These are phyloP conservation scores for Tetrax tetrax DNA, from an alignment of 2,113 vertebrate genomes.

Conservation along the genomic window DNA sequence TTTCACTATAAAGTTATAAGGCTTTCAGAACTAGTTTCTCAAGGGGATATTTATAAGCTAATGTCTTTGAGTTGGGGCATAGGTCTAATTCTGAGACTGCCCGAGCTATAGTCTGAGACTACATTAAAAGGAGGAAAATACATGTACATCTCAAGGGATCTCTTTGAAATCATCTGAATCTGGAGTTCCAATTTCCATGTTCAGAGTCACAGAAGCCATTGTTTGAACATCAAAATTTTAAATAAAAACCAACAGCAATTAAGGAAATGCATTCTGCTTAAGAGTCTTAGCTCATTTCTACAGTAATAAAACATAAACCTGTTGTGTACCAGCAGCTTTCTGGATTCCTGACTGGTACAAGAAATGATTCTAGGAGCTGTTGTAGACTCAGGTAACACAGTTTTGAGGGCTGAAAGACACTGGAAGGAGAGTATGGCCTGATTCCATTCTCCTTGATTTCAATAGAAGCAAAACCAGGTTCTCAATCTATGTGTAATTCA, in stretches of 20 bases:
- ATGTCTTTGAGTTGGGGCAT: not conserved
- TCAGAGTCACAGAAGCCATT: not conserved
- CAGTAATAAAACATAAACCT: not conserved
- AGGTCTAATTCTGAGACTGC: not conserved
- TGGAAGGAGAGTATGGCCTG: not conserved
- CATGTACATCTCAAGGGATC: fast-evolving
- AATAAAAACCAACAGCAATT: not conserved
- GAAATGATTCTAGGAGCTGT: not conserved
- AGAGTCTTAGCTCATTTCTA: not conserved
- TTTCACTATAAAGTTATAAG: not conserved
- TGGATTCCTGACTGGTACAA: not conserved
- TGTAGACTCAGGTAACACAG: not conserved
- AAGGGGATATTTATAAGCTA: not conserved
- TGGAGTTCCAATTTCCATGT: not conserved
- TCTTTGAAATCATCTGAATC: not conserved
- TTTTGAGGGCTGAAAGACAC: not conserved
- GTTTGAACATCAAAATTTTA: not conserved
- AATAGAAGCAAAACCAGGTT: constrained; percentile 35
- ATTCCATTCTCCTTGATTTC: constrained; percentile 33
- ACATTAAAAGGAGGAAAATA: not conserved
- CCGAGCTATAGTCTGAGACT: not conserved
- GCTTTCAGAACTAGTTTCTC: not conserved
- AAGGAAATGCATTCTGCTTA: not conserved
- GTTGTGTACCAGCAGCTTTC: not conserved
- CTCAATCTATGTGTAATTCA: constrained; percentile 62